Conservation (phyloP, 2,113 vertebrate species). For the Clarias macrocephalus region DNA sequence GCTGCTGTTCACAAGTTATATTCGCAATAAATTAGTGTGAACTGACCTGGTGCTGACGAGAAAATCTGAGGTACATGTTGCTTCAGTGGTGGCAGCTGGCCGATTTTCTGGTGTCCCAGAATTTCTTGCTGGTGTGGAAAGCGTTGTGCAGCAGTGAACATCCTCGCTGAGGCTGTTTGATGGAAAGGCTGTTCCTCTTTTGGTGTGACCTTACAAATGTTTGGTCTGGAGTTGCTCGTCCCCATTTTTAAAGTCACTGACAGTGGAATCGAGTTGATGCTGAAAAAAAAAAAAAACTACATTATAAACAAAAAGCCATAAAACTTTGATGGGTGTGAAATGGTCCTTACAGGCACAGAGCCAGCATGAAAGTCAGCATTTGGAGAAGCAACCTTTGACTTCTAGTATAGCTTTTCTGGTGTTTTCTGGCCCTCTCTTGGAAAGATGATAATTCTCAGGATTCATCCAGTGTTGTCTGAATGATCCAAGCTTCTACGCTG, state of each 20-base stretch:
- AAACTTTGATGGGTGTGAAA: background rate
- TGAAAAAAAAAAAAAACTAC: background rate
- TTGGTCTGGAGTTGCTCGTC: conserved; percentile 62
- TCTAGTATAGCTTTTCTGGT: background rate
- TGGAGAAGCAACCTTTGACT: background rate
- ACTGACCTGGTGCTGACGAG: conserved; percentile 61
- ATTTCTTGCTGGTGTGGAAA: conserved; percentile 41
- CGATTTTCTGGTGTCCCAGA: conserved; percentile 48
- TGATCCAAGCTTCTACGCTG: background rate
- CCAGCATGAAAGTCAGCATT: background rate
- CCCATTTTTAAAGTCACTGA: conserved; percentile 58
- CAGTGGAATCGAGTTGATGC: background rate
- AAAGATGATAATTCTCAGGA: background rate
- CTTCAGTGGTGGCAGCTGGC: conserved; percentile 59
- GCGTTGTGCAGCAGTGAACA: conserved; percentile 50
- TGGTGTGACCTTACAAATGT: conserved; percentile 62
- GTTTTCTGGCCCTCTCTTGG: background rate
- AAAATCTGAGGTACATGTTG: conserved; percentile 54
- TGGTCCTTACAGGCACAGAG: background rate
- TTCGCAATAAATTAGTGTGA: background rate
- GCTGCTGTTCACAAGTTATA: background rate
- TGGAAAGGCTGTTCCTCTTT: conserved; percentile 39
- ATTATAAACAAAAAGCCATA: background rate
- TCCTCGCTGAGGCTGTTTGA: conserved; percentile 53
- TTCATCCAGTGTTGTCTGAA: background rate